Evolutionary conservation across 2,888 invertebrate genomes (phyloP), one percentile per base, ranked within the genome.

Genomic region (Metallyticus violacea): DNA sequence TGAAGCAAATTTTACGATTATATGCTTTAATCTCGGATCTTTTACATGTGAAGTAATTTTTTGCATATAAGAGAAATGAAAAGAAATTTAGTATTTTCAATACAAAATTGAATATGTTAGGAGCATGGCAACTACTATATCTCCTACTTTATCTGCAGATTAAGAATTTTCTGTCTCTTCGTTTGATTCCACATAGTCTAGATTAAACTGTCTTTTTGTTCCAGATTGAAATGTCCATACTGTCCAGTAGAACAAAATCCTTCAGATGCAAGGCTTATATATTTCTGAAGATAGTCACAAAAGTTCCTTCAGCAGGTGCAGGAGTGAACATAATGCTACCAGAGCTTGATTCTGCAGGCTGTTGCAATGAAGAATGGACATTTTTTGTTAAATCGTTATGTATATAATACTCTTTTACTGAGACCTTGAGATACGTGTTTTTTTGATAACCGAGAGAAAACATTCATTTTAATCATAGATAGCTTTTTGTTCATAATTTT

Each of bases 241-340:
- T 99, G 99, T 91, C 99, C 99, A 0, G 96, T 98, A 91, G 99
- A 99, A 92, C 99, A 99, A 91, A 96, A 96, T 89, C 97, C 98
- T 27, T 94, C 96, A 87, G 98, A 99, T 91, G 99, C 99, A 82
- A 95, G 97, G 91, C 96, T 97, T 91, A 97, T 99, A 91, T 97
- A 96, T 92, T 99, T 99, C 93, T 99, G 40, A 86, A 62, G 40
- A 62, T 62, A 15, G 9, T 40, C 9, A 1, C 15, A 40, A 40
- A 15, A 62, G 40, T 62, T 62, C 40, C 40, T 62, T 62, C 40
- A 62, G 15, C 22, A 22, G 22, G 40, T 62, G 40, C 40, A 62
- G 1, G 40, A 62, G 40, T 22, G 4, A 22, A 62, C 9, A 22
- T 62, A 15, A 62, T 4, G 1, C 1, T 62, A 15, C 40, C 6